Evolutionary conservation across 2,888 invertebrate species (phyloP).

Genomic region (Drosophila anceps): DNA sequence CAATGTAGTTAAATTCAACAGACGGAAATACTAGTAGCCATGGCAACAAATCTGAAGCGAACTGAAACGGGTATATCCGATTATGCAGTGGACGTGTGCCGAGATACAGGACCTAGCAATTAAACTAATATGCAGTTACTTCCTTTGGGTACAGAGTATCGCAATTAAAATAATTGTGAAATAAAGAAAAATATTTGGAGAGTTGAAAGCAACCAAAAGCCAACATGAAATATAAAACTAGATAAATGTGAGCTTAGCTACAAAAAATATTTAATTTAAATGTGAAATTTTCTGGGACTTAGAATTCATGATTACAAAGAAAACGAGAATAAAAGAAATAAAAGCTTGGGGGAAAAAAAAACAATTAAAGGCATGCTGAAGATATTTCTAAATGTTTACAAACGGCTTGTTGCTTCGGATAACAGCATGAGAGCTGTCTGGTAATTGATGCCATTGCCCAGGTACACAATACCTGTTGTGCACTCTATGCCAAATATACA

Average conservation of each 20-base stretch:
- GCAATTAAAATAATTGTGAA: conserved; percentile 7
- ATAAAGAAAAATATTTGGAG: neutral
- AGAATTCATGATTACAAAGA: neutral
- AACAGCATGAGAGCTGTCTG: conserved; percentile 10
- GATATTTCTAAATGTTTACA: neutral
- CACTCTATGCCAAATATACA: conserved; percentile 42
- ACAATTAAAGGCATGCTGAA: neutral
- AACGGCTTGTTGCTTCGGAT: neutral
- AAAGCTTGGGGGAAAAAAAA: neutral
- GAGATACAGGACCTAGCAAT: neutral
- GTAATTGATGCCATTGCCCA: conserved; percentile 47
- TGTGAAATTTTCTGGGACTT: neutral
- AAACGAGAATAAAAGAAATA: neutral
- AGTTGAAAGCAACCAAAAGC: neutral
- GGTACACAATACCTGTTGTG: conserved; percentile 37
- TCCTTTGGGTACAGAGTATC: neutral
- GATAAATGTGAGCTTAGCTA: neutral
- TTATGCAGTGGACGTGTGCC: neutral
- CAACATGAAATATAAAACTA: neutral
- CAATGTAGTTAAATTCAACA: neutral
- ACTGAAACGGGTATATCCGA: neutral
- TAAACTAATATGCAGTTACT: neutral
- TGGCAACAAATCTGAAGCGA: neutral
- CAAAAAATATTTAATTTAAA: neutral
- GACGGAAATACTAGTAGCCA: neutral